These are phyloP conservation scores for zebrafish (Danio rerio) DNA, from an alignment of 2,113 vertebrate genomes.

Conservation along the genomic window GRCz12tu NC_133198.1:19495001-19495500, in stretches of 20 bases:
- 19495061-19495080: too few species aligned
- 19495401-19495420: conserved; percentile 1
- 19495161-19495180: too few species aligned
- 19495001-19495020: too few species aligned
- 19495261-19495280: background rate
- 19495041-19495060: too few species aligned
- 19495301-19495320: conserved; percentile 13
- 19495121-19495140: too few species aligned
- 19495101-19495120: too few species aligned
- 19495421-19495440: conserved; percentile 16
- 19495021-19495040: too few species aligned
- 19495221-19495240: conserved; percentile 3
- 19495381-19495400: conserved; percentile 9
- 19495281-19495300: background rate
- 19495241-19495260: conserved; percentile 1
- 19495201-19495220: background rate
- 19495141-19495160: too few species aligned
- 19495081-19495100: too few species aligned
- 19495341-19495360: conserved; percentile 5
- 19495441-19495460: conserved; percentile 10
- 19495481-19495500: background rate
- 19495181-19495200: too few species aligned
- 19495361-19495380: conserved; percentile 41
- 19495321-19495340: background rate
- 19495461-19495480: background rate